These are phyloP conservation scores for Enoplolaimus lenunculus DNA, from an alignment of 2,888 invertebrate genomes.

Conservation along the genomic window DNA sequence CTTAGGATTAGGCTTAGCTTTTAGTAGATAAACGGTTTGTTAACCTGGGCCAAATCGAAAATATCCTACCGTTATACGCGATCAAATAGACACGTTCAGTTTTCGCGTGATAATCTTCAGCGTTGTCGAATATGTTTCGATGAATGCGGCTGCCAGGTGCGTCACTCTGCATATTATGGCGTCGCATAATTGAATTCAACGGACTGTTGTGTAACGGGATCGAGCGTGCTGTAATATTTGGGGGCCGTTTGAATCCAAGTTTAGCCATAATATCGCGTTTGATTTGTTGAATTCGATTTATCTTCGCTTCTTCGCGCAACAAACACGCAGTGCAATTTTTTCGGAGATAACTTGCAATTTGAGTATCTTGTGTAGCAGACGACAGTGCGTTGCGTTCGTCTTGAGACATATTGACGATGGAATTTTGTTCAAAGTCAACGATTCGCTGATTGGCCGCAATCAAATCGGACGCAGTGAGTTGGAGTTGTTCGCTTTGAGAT, in stretches of 20 bases:
- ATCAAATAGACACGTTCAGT: constrained; percentile 19
- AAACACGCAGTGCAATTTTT: constrained; percentile 20
- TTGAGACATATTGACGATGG: neutral
- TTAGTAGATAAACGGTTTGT: too few species aligned
- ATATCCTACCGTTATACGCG: too few species aligned
- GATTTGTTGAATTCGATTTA: constrained; percentile 19
- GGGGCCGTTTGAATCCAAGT: constrained; percentile 20
- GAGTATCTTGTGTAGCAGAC: neutral
- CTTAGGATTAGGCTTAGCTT: too few species aligned
- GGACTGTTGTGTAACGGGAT: neutral
- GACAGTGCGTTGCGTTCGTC: neutral
- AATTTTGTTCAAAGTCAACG: neutral
- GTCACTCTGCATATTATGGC: neutral
- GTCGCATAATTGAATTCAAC: neutral
- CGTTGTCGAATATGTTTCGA: too few species aligned
- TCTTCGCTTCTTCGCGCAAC: constrained; percentile 19
- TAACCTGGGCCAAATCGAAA: too few species aligned
- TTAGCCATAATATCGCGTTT: constrained; percentile 20
- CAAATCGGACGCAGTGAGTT: too few species aligned
- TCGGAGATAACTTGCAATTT: neutral
- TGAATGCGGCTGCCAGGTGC: too few species aligned
- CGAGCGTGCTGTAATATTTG: constrained; percentile 12
- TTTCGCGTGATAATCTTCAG: neutral
- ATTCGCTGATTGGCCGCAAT: too few species aligned
- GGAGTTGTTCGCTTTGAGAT: too few species aligned